Conservation (phyloP, 2,797 vertebrate species). For the Cyclopterus lumpus region DNA sequence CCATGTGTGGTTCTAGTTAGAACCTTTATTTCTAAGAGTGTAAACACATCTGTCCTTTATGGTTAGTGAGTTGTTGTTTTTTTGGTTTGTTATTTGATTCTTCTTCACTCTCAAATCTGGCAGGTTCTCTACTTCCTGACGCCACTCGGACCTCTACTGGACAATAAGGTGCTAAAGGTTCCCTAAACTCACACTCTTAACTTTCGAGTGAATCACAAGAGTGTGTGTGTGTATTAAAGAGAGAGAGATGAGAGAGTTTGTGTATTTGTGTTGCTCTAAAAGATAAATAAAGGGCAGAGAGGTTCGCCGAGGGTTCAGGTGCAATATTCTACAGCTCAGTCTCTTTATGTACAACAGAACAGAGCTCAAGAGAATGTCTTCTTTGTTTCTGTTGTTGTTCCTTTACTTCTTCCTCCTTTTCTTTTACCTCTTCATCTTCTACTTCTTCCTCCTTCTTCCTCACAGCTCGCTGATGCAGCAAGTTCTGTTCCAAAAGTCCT, state of each 20-base stretch:
- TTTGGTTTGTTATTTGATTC: constrained; percentile 61
- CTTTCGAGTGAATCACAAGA: constrained; percentile 58
- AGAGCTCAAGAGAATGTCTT: constrained; percentile 29
- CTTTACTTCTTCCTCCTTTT: constrained; percentile 26
- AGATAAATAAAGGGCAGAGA: constrained; percentile 57
- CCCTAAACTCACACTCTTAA: constrained; percentile 72
- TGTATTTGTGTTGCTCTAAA: constrained; percentile 33
- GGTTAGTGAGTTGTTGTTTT: constrained; percentile 33
- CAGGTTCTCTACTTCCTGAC: constrained; percentile 59
- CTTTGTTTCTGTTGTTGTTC: no score
- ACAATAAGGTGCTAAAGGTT: constrained; percentile 81
- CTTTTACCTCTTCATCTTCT: neutral
- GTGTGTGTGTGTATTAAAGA: constrained; percentile 19
- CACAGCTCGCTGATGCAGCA: constrained; percentile 66
- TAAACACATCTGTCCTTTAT: constrained; percentile 28
- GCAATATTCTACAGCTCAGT: constrained; percentile 70
- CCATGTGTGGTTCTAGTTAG: neutral
- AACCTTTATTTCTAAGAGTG: neutral
- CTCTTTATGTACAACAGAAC: constrained; percentile 72
- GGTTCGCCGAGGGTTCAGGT: constrained; percentile 59
- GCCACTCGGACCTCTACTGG: constrained; percentile 66
- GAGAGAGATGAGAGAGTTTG: constrained; percentile 6
- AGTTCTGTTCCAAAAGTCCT: constrained; percentile 54
- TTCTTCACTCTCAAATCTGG: constrained; percentile 44
- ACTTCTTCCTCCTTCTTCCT: constrained; percentile 6